These are phyloP conservation scores for Apolygus lucorum DNA, from an alignment of 1,140 invertebrate genomes.

Conservation along the genomic window DNA sequence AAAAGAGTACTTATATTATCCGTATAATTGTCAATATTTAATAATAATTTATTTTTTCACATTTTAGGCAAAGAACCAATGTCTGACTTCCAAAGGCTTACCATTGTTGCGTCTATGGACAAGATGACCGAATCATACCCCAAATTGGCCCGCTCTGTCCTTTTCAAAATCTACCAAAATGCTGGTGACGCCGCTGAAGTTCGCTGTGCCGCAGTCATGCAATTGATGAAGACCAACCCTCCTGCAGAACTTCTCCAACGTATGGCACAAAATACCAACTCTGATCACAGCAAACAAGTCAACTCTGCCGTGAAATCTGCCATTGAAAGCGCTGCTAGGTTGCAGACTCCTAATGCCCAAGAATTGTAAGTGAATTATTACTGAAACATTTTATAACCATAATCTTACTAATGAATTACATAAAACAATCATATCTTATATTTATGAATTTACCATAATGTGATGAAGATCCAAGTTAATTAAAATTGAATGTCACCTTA, in stretches of 20 bases:
- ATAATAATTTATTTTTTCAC: too few species aligned
- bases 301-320: slow-evolving; percentile 50
- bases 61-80: slow-evolving; percentile 43
- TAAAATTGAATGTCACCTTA: slow-evolving; percentile 30
- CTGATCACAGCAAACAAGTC: slow-evolving; percentile 51
- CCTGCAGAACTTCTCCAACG: slow-evolving; percentile 51
- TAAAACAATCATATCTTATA: neutral
- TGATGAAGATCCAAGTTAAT: neutral
- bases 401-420: neutral
- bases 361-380: slow-evolving; percentile 21
- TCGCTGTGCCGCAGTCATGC: slow-evolving; percentile 51
- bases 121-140: slow-evolving; percentile 44
- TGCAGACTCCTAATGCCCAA: neutral
- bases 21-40: too few species aligned
- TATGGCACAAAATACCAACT: slow-evolving; percentile 56
- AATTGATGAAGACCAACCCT: slow-evolving; percentile 49
- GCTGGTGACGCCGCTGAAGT: slow-evolving; percentile 52
- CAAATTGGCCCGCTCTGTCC: slow-evolving; percentile 43
- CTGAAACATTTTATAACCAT: neutral
- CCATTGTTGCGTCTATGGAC: slow-evolving; percentile 49
- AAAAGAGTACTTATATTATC: too few species aligned
- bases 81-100: slow-evolving; percentile 50
- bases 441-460: neutral
- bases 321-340: slow-evolving; percentile 43
- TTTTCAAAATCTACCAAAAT: slow-evolving; percentile 58